Conservation (phyloP, 2,797 vertebrate species). For the Psittacula derbiana region DNA sequence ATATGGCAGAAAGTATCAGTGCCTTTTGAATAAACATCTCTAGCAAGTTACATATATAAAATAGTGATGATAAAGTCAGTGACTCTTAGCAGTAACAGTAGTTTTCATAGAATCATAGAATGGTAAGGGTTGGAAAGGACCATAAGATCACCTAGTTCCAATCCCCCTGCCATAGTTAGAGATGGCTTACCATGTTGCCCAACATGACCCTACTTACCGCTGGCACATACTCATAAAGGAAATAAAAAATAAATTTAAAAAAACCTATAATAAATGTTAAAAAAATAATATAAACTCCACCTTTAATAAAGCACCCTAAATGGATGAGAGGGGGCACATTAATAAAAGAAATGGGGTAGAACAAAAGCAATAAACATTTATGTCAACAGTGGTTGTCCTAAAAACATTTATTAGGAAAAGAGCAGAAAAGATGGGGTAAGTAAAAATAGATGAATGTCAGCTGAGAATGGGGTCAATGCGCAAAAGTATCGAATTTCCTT, state of each 20-base stretch:
- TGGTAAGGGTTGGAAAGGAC: not conserved
- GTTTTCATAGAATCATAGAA: not conserved
- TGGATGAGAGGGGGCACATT: not conserved
- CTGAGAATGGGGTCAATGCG: not conserved
- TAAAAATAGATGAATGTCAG: not conserved
- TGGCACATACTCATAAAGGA: not conserved
- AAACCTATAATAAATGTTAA: rapidly evolving
- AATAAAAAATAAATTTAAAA: rapidly evolving
- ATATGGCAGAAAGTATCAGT: not conserved
- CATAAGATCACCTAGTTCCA: not conserved
- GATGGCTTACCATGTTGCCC: not conserved
- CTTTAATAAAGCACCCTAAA: not conserved
- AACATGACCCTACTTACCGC: not conserved
- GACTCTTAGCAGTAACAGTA: not conserved
- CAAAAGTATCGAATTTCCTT: not conserved
- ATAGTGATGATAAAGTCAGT: not conserved
- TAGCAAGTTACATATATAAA: not conserved
- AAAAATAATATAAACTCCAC: not conserved
- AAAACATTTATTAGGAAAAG: not conserved
- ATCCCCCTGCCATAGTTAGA: not conserved
- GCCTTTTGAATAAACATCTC: not conserved
- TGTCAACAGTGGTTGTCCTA: not conserved
- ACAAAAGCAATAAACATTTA: not conserved
- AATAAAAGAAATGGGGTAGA: not conserved
- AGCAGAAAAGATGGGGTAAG: not conserved